A percentile compares a stretch with the other conserved stretches of the same genome.
Conservation (phyloP, 2,888 invertebrate species). For the Sarcophaga carnaria region DNA sequence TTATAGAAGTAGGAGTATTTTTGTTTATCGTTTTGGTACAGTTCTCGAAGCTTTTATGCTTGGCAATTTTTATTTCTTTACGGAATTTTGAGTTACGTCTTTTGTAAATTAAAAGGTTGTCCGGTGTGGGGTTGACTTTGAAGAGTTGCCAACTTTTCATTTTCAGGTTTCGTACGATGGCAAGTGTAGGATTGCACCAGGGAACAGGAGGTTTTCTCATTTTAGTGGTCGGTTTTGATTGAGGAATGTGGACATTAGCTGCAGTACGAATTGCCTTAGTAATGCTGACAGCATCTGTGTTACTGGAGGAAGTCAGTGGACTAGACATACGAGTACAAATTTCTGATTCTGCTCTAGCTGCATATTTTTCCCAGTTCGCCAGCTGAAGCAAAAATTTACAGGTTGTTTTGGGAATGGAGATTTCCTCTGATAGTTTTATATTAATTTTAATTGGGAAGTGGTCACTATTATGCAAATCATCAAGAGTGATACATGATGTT, state of each 20-base stretch:
- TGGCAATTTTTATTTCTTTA: constrained; percentile 31
- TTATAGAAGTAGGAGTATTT: constrained; percentile 11
- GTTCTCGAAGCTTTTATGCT: constrained; percentile 29
- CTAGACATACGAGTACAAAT: background rate
- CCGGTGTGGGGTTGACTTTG: too few species aligned
- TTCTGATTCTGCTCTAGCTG: background rate
- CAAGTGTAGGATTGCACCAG: too few species aligned
- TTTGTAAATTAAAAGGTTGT: too few species aligned
- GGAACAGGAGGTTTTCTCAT: too few species aligned
- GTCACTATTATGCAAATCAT: constrained; percentile 34
- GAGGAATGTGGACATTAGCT: constrained; percentile 18
- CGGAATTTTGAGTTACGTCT: background rate
- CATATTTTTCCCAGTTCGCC: background rate
- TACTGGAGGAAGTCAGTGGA: too few species aligned
- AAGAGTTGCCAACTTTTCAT: too few species aligned
- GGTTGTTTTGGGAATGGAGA: background rate
- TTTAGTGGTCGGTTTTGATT: background rate
- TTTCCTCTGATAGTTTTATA: background rate
- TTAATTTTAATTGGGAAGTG: constrained; percentile 6
- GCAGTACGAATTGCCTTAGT: background rate
- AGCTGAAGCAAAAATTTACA: background rate
- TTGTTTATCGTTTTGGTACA: constrained; percentile 42
- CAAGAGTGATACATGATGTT: background rate
- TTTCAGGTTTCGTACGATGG: too few species aligned
- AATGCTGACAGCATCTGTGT: too few species aligned